phyloP scores from a whole-genome alignment of 2,113 vertebrate species.

The Puffinus mauretanicus region DNA sequence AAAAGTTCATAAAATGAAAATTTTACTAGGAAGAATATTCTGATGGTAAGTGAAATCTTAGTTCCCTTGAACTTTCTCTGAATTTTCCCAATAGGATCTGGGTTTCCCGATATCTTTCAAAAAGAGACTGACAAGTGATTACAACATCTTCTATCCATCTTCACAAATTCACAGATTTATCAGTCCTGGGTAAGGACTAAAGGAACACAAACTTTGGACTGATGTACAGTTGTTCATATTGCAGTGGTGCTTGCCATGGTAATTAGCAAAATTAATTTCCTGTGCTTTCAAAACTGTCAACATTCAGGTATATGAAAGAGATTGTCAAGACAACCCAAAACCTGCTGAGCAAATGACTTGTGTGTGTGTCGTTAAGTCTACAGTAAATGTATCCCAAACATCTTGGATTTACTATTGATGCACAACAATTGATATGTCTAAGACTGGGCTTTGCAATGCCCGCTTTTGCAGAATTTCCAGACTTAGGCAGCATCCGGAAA shows the following conservation, averaged over 20 bases:
- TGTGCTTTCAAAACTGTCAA: not conserved
- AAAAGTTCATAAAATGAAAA: not conserved
- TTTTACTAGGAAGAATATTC: not conserved
- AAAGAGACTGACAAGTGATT: not conserved
- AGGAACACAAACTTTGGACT: not conserved
- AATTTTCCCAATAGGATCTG: not conserved
- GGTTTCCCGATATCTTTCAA: not conserved
- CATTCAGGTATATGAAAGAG: not conserved
- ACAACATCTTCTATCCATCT: not conserved
- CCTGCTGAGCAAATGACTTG: not conserved
- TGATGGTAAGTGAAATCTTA: not conserved
- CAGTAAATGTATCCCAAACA: not conserved
- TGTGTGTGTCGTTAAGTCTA: not conserved
- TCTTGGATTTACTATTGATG: not conserved
- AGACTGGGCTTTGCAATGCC: not conserved
- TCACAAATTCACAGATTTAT: not conserved
- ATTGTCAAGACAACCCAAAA: not conserved
- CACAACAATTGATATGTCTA: not conserved
- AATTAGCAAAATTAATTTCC: not conserved
- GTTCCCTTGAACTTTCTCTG: not conserved
- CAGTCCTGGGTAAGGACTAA: not conserved
- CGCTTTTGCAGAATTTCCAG: not conserved
- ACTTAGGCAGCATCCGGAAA: not conserved
- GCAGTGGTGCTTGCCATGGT: not conserved
- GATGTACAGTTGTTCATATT: not conserved